A percentile compares a stretch with the other conserved stretches of the same genome.
phyloP scores from a whole-genome alignment of 2,888 invertebrate genomes.

The Hypena proboscidalis region DNA sequence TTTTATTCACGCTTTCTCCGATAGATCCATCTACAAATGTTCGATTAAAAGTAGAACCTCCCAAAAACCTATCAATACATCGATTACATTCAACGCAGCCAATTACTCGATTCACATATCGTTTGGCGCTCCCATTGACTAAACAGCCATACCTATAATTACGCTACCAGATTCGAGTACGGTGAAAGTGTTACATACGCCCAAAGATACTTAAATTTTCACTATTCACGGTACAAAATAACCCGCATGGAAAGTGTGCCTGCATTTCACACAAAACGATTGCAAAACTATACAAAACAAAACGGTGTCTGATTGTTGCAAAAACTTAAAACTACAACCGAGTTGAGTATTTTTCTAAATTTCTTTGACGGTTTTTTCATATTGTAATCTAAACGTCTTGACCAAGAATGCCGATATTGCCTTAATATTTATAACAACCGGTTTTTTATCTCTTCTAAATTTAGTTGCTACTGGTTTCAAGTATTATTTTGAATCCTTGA shows the following conservation, averaged over 20 bases:
- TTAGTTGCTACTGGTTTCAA: not conserved
- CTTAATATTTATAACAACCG: slow-evolving; percentile 1
- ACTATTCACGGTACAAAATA: slow-evolving; percentile 48
- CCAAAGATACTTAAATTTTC: slow-evolving; percentile 48
- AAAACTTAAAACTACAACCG: slow-evolving; percentile 12
- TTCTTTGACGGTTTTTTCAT: slow-evolving; percentile 5
- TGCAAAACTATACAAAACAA: slow-evolving; percentile 30
- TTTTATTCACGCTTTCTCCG: slow-evolving; percentile 17
- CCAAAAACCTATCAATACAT: slow-evolving; percentile 6
- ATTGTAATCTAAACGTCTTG: not conserved
- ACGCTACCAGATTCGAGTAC: slow-evolving; percentile 40
- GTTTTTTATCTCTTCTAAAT: not conserved
- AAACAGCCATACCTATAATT: slow-evolving; percentile 46
- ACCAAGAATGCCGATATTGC: slow-evolving; percentile 9
- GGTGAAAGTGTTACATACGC: slow-evolving; percentile 51
- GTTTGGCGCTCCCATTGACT: slow-evolving; percentile 42
- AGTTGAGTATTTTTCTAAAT: slow-evolving; percentile 4
- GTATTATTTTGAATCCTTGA: no score
- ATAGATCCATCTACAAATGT: slow-evolving; percentile 11
- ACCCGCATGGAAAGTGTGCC: slow-evolving; percentile 52
- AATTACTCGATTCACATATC: slow-evolving; percentile 30
- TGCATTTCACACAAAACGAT: slow-evolving; percentile 38
- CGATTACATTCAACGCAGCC: slow-evolving; percentile 13
- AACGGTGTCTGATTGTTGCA: slow-evolving; percentile 27
- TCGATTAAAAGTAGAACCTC: slow-evolving; percentile 7